phyloP scores from a whole-genome alignment of 2,113 vertebrate genomes.

The Neofelis nebulosa region DNA sequence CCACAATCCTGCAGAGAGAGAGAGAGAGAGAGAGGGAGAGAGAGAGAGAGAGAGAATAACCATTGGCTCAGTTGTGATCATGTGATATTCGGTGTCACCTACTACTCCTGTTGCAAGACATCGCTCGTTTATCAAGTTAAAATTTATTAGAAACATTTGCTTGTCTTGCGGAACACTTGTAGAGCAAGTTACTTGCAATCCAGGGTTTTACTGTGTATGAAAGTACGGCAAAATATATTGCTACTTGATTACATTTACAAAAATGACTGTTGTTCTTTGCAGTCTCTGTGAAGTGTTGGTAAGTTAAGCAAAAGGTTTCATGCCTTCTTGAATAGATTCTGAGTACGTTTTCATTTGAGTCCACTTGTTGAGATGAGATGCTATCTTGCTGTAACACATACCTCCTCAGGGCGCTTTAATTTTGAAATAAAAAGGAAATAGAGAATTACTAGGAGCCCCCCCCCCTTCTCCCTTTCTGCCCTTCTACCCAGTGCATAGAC shows the following conservation, averaged over 20 bases:
- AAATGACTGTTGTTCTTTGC: not conserved
- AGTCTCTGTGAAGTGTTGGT: not conserved
- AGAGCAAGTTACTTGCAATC: no score
- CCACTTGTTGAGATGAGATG: not conserved
- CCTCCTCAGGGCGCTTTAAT: not conserved
- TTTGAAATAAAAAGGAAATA: slow-evolving; percentile 24
- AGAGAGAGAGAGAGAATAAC: no score
- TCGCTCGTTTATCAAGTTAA: no score
- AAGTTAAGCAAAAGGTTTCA: not conserved
- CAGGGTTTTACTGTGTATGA: not conserved
- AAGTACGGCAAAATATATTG: not conserved
- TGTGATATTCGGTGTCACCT: no score
- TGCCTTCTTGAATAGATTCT: not conserved
- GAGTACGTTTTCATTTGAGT: not conserved
- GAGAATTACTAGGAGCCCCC: no score
- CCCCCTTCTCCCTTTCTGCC: not conserved
- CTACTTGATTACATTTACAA: not conserved
- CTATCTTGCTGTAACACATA: not conserved
- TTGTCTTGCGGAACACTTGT: no score
- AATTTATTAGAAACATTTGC: no score
- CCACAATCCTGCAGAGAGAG: no score
- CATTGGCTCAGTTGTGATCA: no score
- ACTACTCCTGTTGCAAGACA: no score
- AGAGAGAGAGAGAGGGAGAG: no score
- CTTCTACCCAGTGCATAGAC: not conserved